Conservation (phyloP, 2,888 invertebrate genomes). For the Anarsia innoxiella region DNA sequence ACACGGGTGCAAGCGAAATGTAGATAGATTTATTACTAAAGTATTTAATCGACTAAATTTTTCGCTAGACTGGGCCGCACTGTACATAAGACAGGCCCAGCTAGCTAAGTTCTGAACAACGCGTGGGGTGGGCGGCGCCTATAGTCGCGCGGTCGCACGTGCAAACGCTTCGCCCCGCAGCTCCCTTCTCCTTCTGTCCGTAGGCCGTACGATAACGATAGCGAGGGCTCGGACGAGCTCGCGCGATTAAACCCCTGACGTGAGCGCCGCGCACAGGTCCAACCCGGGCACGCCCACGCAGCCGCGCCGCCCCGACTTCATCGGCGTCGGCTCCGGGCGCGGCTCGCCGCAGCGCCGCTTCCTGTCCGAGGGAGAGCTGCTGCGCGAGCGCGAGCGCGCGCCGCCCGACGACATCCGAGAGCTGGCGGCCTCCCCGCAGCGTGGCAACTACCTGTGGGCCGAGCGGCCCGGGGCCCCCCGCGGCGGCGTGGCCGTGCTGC, state of each 20-base stretch:
- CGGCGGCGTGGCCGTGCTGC: conserved; percentile 29
- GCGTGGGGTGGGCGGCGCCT: conserved; percentile 35
- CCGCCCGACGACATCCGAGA: conserved; percentile 79
- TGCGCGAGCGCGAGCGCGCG: conserved; percentile 84
- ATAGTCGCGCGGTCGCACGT: conserved; percentile 50
- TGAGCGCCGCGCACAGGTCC: conserved; percentile 81
- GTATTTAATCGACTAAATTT: no score
- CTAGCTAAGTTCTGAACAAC: conserved; percentile 40
- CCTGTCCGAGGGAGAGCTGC: conserved; percentile 87
- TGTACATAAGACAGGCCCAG: neutral
- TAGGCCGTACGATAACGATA: conserved; percentile 74
- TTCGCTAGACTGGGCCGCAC: no score
- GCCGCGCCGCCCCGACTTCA: conserved; percentile 91
- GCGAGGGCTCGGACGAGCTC: conserved; percentile 72
- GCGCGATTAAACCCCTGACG: conserved; percentile 74
- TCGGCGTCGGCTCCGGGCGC: conserved; percentile 78
- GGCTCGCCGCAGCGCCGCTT: conserved; percentile 84
- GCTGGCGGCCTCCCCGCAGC: conserved; percentile 86
- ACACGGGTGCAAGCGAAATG: no score
- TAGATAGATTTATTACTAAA: no score
- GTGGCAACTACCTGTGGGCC: conserved; percentile 75
- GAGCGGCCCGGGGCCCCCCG: conserved; percentile 77
- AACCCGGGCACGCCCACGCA: conserved; percentile 95
- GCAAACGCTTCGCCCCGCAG: conserved; percentile 71
- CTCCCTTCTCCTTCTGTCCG: conserved; percentile 74